Evolutionary conservation across 2,888 invertebrate species (phyloP).

Genomic region (Helobdella robusta): DNA sequence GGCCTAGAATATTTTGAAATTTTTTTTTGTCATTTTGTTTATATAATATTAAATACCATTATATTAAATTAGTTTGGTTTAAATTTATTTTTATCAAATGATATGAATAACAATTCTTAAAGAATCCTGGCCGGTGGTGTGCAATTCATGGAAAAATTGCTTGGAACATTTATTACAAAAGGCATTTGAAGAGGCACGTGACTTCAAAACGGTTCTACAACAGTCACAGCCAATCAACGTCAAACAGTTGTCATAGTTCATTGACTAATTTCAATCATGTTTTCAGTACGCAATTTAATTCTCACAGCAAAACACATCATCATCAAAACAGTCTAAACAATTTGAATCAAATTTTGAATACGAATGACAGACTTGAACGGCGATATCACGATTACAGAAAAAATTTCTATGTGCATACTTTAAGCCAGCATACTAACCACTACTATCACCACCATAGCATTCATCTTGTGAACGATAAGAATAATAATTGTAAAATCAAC

Average conservation of each 20-base stretch:
- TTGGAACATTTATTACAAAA: constrained; percentile 14
- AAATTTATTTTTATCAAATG: neutral
- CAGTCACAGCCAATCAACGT: constrained; percentile 2
- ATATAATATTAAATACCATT: neutral
- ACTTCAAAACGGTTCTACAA: constrained; percentile 4
- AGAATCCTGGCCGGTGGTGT: constrained; percentile 11
- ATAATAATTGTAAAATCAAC: too few species aligned
- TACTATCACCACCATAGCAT: neutral
- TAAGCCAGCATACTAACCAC: too few species aligned
- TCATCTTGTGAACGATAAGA: too few species aligned
- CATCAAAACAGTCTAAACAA: neutral
- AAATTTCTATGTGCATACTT: neutral
- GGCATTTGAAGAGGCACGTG: neutral
- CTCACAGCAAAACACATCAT: neutral
- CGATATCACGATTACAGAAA: constrained; percentile 5
- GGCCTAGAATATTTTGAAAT: too few species aligned
- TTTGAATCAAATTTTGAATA: neutral
- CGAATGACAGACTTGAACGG: neutral
- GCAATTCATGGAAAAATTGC: constrained; percentile 13
- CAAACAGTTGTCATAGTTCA: too few species aligned
- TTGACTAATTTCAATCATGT: constrained; percentile 8
- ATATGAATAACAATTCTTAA: neutral
- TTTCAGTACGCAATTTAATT: constrained; percentile 12
- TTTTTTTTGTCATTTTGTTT: neutral
- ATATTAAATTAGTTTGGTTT: neutral